Evolutionary conservation across 2,113 vertebrate species (phyloP).

Genomic region (Oreamnos americanus): DNA sequence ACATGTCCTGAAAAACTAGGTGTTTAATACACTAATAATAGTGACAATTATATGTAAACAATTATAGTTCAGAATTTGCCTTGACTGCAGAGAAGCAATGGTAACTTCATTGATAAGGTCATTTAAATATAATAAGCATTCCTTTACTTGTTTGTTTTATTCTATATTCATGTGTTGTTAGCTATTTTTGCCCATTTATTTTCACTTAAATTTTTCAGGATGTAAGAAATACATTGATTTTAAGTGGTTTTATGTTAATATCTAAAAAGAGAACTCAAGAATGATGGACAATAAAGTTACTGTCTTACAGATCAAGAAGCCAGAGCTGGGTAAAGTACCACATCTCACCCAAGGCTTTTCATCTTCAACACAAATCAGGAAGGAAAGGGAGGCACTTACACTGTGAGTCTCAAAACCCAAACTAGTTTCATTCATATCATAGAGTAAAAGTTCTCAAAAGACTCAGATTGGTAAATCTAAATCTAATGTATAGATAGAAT

Average conservation of each 20-base stretch:
- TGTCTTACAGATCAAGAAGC: not conserved
- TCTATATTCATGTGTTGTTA: not conserved
- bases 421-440: not conserved
- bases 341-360: not conserved
- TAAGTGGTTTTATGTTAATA: not conserved
- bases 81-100: not conserved
- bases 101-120: not conserved
- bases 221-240: not conserved
- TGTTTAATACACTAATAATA: slow-evolving; percentile 18
- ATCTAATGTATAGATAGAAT: not conserved
- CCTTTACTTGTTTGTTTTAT: not conserved
- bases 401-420: not conserved
- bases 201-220: slow-evolving; percentile 14
- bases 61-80: not conserved
- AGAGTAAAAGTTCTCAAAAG: not conserved
- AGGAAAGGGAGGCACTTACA: not conserved
- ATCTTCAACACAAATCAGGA: slow-evolving; percentile 4
- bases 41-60: not conserved
- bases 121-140: slow-evolving; percentile 6
- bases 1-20: not conserved
- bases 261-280: not conserved
- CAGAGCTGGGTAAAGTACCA: not conserved
- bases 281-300: not conserved
- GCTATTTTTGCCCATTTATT: not conserved
- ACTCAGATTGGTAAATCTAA: not conserved